Percentiles rank a stretch among this genome's conserved stretches.
phyloP scores from a whole-genome alignment of 2,113 vertebrate species.

The Pygathrix nemaeus region DNA sequence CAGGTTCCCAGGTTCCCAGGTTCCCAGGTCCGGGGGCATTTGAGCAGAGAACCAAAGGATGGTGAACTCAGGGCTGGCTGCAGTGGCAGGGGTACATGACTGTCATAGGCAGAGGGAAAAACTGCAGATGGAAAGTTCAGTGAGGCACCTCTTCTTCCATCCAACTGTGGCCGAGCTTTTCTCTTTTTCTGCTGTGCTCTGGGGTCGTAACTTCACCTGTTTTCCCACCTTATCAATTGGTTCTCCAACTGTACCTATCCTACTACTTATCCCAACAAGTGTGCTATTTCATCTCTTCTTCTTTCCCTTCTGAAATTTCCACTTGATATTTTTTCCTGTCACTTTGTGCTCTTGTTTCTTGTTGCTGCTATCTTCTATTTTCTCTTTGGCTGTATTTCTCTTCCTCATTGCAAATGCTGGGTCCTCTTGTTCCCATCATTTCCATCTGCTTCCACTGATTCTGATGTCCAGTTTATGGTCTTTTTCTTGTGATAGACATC shows the following conservation, averaged over 20 bases:
- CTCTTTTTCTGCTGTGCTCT: not conserved
- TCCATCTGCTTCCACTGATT: not conserved
- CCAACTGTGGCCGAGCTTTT: not conserved
- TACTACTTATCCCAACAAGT: not conserved
- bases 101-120: not conserved
- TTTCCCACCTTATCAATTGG: not conserved
- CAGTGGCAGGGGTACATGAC: not conserved
- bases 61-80: not conserved
- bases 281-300: not conserved
- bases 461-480: not conserved
- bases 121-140: not conserved
- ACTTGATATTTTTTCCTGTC: not conserved
- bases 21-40: not conserved
- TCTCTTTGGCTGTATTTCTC: not conserved
- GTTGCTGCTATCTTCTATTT: not conserved
- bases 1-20: not conserved
- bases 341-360: not conserved
- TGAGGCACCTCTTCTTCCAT: not conserved
- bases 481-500: not conserved
- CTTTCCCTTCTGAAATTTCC: not conserved
- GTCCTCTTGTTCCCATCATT: not conserved
- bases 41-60: not conserved
- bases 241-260: not conserved
- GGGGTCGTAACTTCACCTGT: not conserved
- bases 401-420: not conserved